Conservation (phyloP, 2,888 invertebrate species). For the Rhorus exstirpatorius region DNA sequence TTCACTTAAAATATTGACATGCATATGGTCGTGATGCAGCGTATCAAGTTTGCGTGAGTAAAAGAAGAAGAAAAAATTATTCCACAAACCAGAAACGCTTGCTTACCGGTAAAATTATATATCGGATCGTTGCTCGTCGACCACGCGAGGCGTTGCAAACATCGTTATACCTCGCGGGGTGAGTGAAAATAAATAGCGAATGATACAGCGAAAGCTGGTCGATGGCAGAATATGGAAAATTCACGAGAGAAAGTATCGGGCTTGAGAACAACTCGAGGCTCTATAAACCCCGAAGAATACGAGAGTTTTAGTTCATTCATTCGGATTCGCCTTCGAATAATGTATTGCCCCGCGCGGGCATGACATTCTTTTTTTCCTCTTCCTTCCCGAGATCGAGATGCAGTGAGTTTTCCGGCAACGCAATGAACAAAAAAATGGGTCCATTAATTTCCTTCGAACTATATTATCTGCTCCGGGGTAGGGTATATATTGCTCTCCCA, state of each 20-base stretch:
- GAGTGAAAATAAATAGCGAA: conserved; percentile 22
- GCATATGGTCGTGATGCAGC: no score
- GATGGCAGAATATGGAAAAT: conserved; percentile 18
- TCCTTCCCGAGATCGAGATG: conserved; percentile 12
- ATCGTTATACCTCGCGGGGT: conserved; percentile 8
- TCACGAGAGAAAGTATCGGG: neutral
- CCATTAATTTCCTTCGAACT: neutral
- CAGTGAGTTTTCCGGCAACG: conserved; percentile 25
- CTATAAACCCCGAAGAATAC: conserved; percentile 11
- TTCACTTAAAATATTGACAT: no score
- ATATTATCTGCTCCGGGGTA: conserved; percentile 15
- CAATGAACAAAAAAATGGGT: conserved; percentile 1
- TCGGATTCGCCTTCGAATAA: conserved; percentile 29
- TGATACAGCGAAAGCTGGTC: neutral
- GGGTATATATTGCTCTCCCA: neutral
- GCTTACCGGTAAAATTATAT: neutral
- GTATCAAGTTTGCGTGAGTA: no score
- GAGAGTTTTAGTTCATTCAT: conserved; percentile 11
- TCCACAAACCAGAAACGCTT: conserved; percentile 3
- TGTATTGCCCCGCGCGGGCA: conserved; percentile 18
- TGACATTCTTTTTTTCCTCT: neutral
- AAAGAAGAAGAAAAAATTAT: neutral
- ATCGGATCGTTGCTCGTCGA: neutral
- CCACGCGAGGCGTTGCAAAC: conserved; percentile 9
- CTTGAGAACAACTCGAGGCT: neutral